Conservation (phyloP, 2,888 invertebrate genomes). For the Drosophila melanosoma region DNA sequence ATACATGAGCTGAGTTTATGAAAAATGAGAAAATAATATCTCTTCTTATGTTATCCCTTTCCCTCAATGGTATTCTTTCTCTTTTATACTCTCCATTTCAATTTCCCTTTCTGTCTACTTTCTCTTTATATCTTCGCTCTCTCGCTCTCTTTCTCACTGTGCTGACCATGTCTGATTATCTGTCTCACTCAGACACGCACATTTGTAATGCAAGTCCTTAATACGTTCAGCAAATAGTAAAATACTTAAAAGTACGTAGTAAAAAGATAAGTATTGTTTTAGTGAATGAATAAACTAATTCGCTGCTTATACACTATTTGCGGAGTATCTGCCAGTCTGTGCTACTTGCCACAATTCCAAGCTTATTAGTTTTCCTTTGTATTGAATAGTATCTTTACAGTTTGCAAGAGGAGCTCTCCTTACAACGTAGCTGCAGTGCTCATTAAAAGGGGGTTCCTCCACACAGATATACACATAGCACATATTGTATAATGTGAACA, state of each 20-base stretch:
- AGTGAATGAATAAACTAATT: not conserved
- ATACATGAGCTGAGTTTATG: not conserved
- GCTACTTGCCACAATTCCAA: not conserved
- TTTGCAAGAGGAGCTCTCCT: slow-evolving; percentile 32
- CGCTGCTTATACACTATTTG: not conserved
- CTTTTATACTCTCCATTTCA: not conserved
- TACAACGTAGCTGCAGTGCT: slow-evolving; percentile 37
- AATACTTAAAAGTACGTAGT: not conserved
- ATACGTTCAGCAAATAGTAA: not conserved
- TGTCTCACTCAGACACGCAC: not conserved
- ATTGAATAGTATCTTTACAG: slow-evolving; percentile 1
- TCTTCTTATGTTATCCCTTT: not conserved
- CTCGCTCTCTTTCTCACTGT: not conserved
- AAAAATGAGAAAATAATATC: not conserved
- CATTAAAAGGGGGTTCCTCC: slow-evolving; percentile 14
- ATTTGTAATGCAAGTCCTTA: not conserved
- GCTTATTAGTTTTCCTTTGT: not conserved
- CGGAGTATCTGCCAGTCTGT: slow-evolving; percentile 5
- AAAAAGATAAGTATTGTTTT: not conserved
- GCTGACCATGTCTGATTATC: not conserved
- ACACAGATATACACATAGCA: slow-evolving; percentile 9
- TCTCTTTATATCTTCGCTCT: not conserved
- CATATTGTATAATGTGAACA: not conserved
- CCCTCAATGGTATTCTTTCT: not conserved
- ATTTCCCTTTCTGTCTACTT: not conserved